Percentiles rank a stretch among this genome's conserved stretches.
Evolutionary conservation across 1,140 invertebrate genomes (phyloP).

Genomic region (Bombyx mandarina): DNA sequence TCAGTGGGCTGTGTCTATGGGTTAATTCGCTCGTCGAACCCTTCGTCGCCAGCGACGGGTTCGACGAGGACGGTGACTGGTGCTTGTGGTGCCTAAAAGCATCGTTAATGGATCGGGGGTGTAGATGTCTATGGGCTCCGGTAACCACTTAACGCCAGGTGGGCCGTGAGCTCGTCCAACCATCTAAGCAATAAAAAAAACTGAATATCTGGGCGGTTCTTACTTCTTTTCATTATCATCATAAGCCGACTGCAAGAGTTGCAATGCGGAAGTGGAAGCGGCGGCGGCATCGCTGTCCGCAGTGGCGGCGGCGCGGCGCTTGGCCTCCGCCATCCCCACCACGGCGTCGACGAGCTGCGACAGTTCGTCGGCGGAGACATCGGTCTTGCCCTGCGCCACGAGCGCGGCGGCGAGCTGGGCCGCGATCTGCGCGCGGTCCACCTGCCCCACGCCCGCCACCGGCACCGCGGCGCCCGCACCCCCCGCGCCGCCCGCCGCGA

Average conservation of each 20-base stretch:
- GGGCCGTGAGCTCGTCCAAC: too few species aligned
- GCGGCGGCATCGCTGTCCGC: conserved; percentile 4
- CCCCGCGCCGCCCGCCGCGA: too few species aligned
- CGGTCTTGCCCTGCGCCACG: conserved; percentile 81
- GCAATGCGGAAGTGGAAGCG: conserved; percentile 40
- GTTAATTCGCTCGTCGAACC: too few species aligned
- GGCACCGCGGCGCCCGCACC: conserved; percentile 15
- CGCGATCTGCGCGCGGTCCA: conserved; percentile 81
- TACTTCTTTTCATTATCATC: conserved; percentile 52
- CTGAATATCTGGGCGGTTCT: conserved; percentile 1
- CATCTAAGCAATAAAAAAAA: too few species aligned
- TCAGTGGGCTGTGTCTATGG: too few species aligned
- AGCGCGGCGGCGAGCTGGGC: conserved; percentile 83
- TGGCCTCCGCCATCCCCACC: conserved; percentile 68
- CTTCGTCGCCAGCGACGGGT: too few species aligned
- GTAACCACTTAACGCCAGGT: too few species aligned
- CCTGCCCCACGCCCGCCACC: conserved; percentile 77
- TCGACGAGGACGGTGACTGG: too few species aligned
- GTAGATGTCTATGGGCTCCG: too few species aligned
- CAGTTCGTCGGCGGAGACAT: conserved; percentile 82
- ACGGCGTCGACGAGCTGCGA: conserved; percentile 84
- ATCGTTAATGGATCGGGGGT: too few species aligned
- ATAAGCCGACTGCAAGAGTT: conserved; percentile 49
- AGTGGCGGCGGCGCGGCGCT: conserved; percentile 10
- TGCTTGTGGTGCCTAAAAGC: too few species aligned